These are phyloP conservation scores for human DNA, from an alignment of 2,113 vertebrate species.

Conservation along the genomic window DNA sequence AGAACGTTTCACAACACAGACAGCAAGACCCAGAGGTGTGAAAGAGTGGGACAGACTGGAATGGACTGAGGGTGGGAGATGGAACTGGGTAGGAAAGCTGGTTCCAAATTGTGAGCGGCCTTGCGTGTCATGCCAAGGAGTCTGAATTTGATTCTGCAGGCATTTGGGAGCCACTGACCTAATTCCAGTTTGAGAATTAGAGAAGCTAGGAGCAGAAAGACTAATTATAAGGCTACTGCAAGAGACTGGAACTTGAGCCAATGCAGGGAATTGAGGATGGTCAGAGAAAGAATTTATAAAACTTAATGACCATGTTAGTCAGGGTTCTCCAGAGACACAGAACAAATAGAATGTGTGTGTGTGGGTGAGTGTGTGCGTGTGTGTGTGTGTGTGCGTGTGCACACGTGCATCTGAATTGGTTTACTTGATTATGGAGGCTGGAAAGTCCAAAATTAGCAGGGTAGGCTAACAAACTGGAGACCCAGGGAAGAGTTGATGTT, in stretches of 20 bases:
- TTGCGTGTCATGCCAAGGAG: background rate
- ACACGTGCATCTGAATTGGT: background rate
- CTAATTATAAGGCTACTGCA: slow-evolving; percentile 6
- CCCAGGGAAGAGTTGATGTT: background rate
- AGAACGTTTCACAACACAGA: background rate
- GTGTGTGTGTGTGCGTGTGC: background rate
- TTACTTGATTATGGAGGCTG: background rate
- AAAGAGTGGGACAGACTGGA: background rate
- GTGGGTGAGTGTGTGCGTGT: background rate
- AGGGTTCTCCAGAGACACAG: background rate
- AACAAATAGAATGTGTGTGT: background rate
- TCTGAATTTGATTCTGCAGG: slow-evolving; percentile 16
- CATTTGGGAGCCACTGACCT: background rate
- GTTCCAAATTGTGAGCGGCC: background rate
- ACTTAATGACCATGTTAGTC: background rate
- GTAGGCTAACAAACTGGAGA: background rate
- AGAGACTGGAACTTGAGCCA: background rate
- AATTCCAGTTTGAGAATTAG: slow-evolving; percentile 10
- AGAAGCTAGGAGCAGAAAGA: slow-evolving; percentile 37
- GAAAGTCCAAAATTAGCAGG: background rate
- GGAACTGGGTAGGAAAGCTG: background rate
- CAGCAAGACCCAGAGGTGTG: background rate
- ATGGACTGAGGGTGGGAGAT: too few species aligned
- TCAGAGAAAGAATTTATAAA: slow-evolving; percentile 14
- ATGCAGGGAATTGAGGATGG: background rate